Base-by-base conservation (phyloP, 2,888 invertebrate genomes). In the Holacanthella duospinosa region DNA sequence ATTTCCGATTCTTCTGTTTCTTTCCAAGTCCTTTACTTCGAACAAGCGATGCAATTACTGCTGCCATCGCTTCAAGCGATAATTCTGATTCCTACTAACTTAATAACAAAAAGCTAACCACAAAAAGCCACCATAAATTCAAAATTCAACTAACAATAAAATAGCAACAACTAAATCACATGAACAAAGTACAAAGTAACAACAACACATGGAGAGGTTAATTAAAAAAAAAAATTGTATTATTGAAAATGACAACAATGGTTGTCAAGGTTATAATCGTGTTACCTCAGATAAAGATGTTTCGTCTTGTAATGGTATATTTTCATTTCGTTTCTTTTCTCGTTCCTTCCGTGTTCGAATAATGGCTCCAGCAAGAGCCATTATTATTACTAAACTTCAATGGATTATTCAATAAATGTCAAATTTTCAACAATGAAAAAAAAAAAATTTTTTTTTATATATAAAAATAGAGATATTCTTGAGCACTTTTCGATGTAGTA, bases 281-380 rank as follows among this genome's bases (percentile, higher is more conserved):
- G n/a, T n/a, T n/a, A n/a, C n/a, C n/a, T n/a, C n/a, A n/a, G n/a
- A n/a, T n/a, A 58, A 58, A 6, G 27, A n/a, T 21, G 58, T 43
- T 58, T 58, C 58, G 3, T 58, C 58, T 29, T 29, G 58, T 3
- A 58, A 12, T 36, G 36, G 6, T 36, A 36, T 12, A 19, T 44
- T 28, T 24, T 9, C 25, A 21, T 59, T 59, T 21, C 59, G 59
- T 28, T 48, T 59, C 44, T 27, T 24, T n/a, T 59, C 44, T 6
- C 59, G 59, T 21, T 59, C 59, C 59, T 44, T 59, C 25, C 59
- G 25, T 16, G 59, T 36, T 27, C 44, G 12, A n/a, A 48, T 48
- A 21, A 48, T 48, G 48, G 48, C 48, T 4, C 48, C 48, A 4
- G 48, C 48, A 9, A 48, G 48, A 21, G 48, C 48, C 48, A 48